Evolutionary conservation across 2,113 vertebrate species (phyloP), one percentile per base, ranked within the genome.

Genomic region (Plectropomus leopardus): DNA sequence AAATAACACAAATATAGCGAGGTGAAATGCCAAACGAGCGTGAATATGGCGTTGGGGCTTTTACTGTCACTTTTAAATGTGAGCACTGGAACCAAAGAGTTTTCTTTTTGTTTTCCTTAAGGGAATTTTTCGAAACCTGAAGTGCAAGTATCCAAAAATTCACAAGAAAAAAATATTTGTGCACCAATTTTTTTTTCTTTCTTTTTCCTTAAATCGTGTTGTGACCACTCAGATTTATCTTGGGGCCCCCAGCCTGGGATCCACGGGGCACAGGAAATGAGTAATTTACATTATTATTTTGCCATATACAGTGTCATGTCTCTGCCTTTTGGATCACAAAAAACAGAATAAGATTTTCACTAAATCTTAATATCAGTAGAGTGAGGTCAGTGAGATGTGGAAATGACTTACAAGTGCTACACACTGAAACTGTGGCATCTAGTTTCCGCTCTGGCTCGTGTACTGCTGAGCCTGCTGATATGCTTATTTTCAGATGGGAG

Each of bases 401-500:
- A 21, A 40, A 71, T 16, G 1, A 55, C 72, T 54, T 55, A 28
- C 14, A 32, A 7, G 30, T 36, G 10, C 58, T 44, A 13, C 42
- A 64, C 47, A 54, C 26, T 55, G 55, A 53, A 45, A 67, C 30
- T 3, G 6, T 10, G n/a, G 17, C 36, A 9, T 65, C 21, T 6
- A 40, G 3, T 47, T 69, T 47, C 5, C 16, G n/a, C 50, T 58
- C 44, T 28, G 40, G 42, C 30, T 30, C 26, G 67, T 55, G 21
- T 17, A 24, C 40, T 50, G 55, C 69, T 85, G 47, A 83, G 68
- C 36, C 13, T 69, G 77, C 42, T 11, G 2, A 42, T 79, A 0
- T 72, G 71, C 36, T 53, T 48, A 34, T 83, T 71, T 68, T 23
- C 36, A 64, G 36, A 61, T 65, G 57, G 72, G 26, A 72, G 65